Evolutionary conservation across 2,113 vertebrate species (phyloP).

Genomic region (Misgurnus mizolepis): DNA sequence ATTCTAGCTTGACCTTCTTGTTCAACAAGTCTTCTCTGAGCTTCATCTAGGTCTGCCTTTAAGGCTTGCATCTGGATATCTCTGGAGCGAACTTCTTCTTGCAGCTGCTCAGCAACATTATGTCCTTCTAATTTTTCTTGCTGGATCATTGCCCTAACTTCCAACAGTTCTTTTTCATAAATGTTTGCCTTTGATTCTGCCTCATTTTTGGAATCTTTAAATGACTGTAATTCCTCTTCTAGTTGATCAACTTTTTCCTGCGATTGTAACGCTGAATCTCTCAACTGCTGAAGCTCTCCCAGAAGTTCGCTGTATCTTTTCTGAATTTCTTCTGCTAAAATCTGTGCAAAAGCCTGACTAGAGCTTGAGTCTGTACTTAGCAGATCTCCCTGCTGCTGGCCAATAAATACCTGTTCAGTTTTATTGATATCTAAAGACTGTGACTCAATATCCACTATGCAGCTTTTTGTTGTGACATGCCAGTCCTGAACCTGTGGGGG

Average conservation of each 20-base stretch:
- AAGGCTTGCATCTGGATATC: conserved; percentile 83
- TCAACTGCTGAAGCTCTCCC: conserved; percentile 77
- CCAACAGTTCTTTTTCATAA: conserved; percentile 71
- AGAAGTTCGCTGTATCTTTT: conserved; percentile 72
- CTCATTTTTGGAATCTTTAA: conserved; percentile 74
- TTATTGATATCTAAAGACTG: conserved; percentile 70
- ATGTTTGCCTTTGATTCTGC: conserved; percentile 62
- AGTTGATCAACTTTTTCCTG: conserved; percentile 70
- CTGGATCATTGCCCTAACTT: conserved; percentile 69
- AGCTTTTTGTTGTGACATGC: conserved; percentile 57
- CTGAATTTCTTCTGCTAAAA: conserved; percentile 74
- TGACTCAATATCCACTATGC: conserved; percentile 66
- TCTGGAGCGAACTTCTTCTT: conserved; percentile 75
- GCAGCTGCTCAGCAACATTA: conserved; percentile 82
- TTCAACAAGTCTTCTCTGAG: conserved; percentile 71
- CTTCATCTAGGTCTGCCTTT: conserved; percentile 79
- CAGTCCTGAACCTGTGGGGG: conserved; percentile 67
- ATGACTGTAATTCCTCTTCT: conserved; percentile 56
- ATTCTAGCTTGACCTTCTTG: conserved; percentile 72
- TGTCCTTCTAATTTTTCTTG: conserved; percentile 65
- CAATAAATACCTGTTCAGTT: conserved; percentile 64
- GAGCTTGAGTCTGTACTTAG: conserved; percentile 37
- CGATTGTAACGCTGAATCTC: conserved; percentile 70
- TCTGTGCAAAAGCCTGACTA: conserved; percentile 69
- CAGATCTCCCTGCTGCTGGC: conserved; percentile 55